phyloP scores from a whole-genome alignment of 1,140 invertebrate species.

The Ooceraea biroi region DNA sequence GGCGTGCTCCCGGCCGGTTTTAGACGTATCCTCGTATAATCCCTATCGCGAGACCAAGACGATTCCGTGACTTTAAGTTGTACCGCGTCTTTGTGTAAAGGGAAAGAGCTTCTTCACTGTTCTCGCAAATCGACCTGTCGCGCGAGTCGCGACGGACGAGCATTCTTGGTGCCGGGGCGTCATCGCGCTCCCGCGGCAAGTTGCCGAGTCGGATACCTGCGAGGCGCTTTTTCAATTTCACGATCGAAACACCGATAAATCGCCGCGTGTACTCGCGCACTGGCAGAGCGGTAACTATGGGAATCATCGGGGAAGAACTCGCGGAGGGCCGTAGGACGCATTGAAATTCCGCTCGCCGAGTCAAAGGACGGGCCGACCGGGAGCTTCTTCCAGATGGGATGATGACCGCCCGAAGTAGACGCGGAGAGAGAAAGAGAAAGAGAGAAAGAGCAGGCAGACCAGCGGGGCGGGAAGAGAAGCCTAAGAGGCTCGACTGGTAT shows the following conservation, averaged over 20 bases:
- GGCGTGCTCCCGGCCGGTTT: constrained; percentile 1
- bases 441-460: too few relatives aligned
- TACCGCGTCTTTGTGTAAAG: too few relatives aligned
- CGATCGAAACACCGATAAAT: constrained; percentile 63
- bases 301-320: constrained; percentile 30
- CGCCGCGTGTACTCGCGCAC: background rate
- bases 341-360: constrained; percentile 66
- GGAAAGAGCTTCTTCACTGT: too few relatives aligned
- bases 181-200: constrained; percentile 12
- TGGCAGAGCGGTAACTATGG: constrained; percentile 29
- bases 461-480: constrained; percentile 37
- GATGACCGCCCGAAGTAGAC: constrained; percentile 13
- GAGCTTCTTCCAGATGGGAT: constrained; percentile 57
- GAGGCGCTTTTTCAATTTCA: constrained; percentile 27
- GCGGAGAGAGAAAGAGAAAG: constrained; percentile 3
- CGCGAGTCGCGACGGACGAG: constrained; percentile 20
- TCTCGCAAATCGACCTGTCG: background rate
- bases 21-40: constrained; percentile 18
- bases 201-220: constrained; percentile 10
- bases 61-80: too few relatives aligned
- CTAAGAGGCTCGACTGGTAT: constrained; percentile 72
- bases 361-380: constrained; percentile 73
- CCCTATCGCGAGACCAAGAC: background rate
- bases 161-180: constrained; percentile 27
- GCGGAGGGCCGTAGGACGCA: constrained; percentile 34